Evolutionary conservation across 2,113 vertebrate genomes (phyloP), one percentile per base, ranked within the genome.

Genomic region (Cygnus buccinator): DNA sequence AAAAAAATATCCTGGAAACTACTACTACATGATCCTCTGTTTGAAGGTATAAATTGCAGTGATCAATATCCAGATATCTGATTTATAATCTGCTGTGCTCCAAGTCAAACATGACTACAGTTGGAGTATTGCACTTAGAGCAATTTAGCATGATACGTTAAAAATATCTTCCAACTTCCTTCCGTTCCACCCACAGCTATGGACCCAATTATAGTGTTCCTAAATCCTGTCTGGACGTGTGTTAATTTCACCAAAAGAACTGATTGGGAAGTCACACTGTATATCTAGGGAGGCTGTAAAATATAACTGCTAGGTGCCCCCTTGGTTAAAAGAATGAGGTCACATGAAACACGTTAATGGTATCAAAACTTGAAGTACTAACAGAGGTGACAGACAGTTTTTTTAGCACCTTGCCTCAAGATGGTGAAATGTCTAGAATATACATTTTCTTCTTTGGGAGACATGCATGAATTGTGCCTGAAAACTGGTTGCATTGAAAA

Each of bases 111-210:
- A 3, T 46, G 54, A 90, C 65, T 87, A 20, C 29, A 44, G 14
- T 2, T 10, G 67, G 25, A 52, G 26, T 52, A 68, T 3, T 78
- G 52, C 25, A 63, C 23, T 95, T 17, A 19, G 10, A 70, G 35
- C 10, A 67, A 54, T 28, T 72, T 74, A 67, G 28, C 17, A 26
- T 23, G 28, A 28, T 43, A 85, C 0, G 2, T 78, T 87, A 90
- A 96, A 97, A 94, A 89, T 94, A 89, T 44, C 73, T 78, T 57
- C 44, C 67, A 48, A 71, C 43, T 92, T 93, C 52, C 82, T 95
- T 90, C 57, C 59, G 84, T 86, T 66, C 65, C 18, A 86, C 18
- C 29, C 20, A n/a, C 33, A 80, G n/a, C 29, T 44, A 84, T 20
- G 33, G 68, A 52, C 31, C 35, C 78, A 58, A 48, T 81, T 90